phyloP scores from a whole-genome alignment of 92 coral and sea anemone genomes.

The Epizoanthus scotinus region DNA sequence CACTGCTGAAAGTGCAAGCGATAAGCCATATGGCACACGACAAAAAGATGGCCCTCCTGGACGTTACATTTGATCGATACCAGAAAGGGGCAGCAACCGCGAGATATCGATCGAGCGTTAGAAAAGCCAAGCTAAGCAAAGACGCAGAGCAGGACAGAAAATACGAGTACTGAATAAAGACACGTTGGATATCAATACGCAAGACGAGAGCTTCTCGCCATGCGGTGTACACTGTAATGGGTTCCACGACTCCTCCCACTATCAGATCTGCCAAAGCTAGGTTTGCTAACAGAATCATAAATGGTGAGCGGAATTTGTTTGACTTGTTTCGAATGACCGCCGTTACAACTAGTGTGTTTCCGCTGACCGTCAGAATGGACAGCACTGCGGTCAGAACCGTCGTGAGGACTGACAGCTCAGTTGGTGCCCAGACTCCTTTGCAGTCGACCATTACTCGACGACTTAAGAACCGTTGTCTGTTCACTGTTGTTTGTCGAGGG shows the following conservation, averaged over 20 bases:
- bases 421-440: not conserved
- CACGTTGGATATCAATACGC: not conserved
- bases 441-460: not conserved
- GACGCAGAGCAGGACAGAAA: conserved; percentile 51
- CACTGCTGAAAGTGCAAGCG: conserved; percentile 5
- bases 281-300: not conserved
- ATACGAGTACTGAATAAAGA: conserved; percentile 25
- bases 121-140: conserved; percentile 34
- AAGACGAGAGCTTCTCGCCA: not conserved
- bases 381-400: not conserved
- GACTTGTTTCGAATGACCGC: not conserved
- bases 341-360: not conserved
- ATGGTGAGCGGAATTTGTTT: not conserved
- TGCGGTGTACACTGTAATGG: not conserved
- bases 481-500: no score
- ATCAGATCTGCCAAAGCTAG: conserved; percentile 6
- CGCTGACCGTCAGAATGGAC: not conserved
- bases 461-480: no score
- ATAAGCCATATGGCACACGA: conserved; percentile 25
- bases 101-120: conserved; percentile 41
- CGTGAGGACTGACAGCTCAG: not conserved
- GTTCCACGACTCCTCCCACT: not conserved
- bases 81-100: conserved; percentile 37
- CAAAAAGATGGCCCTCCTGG: conserved; percentile 15
- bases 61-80: conserved; percentile 38